phyloP scores from a whole-genome alignment of 1,140 invertebrate species.

The Cotesia glomerata region DNA sequence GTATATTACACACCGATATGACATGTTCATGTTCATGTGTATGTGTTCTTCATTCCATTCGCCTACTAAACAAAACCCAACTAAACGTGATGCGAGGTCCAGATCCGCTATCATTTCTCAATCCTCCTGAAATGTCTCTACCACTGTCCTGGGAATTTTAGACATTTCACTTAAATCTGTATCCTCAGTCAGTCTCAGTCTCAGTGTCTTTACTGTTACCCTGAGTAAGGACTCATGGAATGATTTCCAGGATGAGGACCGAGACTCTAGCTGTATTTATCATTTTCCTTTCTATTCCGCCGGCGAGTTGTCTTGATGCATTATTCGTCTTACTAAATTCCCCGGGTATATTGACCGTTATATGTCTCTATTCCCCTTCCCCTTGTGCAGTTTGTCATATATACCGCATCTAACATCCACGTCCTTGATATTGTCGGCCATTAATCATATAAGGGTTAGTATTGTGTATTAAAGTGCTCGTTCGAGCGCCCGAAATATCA shows the following conservation, averaged over 20 bases:
- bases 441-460: not conserved
- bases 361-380: too few relatives aligned
- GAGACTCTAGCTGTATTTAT: too few relatives aligned
- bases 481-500: conserved; percentile 8
- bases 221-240: too few relatives aligned
- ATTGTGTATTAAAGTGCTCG: not conserved
- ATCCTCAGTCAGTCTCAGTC: not conserved
- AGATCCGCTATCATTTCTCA: conserved; percentile 48
- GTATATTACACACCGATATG: not conserved
- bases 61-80: conserved; percentile 46
- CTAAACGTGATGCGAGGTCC: conserved; percentile 46
- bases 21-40: too few relatives aligned
- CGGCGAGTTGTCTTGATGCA: too few relatives aligned
- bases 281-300: too few relatives aligned
- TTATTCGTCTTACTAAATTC: too few relatives aligned
- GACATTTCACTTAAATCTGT: not conserved
- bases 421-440: not conserved
- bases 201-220: too few relatives aligned
- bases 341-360: too few relatives aligned
- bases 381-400: too few relatives aligned
- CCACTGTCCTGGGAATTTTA: not conserved
- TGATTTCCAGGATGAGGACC: too few relatives aligned
- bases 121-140: conserved; percentile 4
- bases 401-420: not conserved
- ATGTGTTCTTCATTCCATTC: conserved; percentile 37